Conservation (phyloP, 2,797 vertebrate species). For the Tinamus major region DNA sequence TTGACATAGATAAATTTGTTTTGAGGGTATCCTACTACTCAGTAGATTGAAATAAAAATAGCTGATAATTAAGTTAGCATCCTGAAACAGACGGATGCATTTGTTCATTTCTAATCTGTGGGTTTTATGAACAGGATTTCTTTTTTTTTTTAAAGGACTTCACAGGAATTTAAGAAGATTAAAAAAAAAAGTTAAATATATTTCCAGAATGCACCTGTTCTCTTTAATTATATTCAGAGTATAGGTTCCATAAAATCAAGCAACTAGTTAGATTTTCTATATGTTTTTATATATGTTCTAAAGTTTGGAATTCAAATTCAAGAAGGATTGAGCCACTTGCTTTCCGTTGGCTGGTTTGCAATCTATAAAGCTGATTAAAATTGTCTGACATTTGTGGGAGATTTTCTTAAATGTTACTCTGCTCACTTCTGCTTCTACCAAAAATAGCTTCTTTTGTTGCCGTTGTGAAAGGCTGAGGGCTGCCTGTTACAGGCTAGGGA, state of each 20-base stretch:
- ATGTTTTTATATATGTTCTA: background rate
- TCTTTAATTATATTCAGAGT: background rate
- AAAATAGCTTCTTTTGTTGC: background rate
- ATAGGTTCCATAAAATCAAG: background rate
- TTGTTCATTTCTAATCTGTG: background rate
- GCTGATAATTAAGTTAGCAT: background rate
- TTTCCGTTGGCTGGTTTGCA: background rate
- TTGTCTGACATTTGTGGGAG: background rate
- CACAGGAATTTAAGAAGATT: background rate
- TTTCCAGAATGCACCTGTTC: background rate
- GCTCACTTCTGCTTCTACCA: background rate
- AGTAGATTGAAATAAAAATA: background rate
- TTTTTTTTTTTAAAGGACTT: background rate
- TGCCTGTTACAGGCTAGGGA: background rate
- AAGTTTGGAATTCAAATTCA: background rate
- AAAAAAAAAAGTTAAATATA: background rate
- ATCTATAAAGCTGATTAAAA: background rate
- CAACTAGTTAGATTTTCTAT: background rate
- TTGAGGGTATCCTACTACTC: background rate
- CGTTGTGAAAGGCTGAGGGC: too few species aligned
- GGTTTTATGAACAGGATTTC: background rate
- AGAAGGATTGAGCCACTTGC: fast-evolving
- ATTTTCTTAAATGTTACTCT: background rate
- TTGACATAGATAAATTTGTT: background rate
- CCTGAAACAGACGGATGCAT: background rate